Percentiles rank a stretch among this genome's conserved stretches.
Conservation (phyloP, 1,140 invertebrate genomes). For the Listronotus bonariensis region DNA sequence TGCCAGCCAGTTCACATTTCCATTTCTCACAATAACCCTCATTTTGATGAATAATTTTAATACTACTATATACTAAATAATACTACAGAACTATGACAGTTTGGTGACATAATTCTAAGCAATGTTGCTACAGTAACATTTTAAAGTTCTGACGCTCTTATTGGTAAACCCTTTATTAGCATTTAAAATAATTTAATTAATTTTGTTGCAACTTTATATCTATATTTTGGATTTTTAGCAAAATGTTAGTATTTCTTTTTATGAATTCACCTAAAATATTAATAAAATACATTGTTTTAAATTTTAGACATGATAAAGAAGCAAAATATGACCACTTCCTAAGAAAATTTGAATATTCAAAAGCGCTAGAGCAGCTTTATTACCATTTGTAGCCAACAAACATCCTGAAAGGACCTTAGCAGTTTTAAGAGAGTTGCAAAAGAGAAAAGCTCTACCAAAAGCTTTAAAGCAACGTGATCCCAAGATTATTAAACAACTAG, state of each 20-base stretch:
- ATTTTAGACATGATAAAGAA: conserved; percentile 54
- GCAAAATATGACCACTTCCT: conserved; percentile 72
- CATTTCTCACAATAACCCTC: too few species aligned
- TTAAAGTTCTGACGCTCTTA: too few species aligned
- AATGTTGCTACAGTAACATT: too few species aligned
- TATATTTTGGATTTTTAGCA: too few species aligned
- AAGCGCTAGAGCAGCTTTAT: conserved; percentile 76
- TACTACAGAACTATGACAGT: too few species aligned
- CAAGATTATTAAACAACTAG: conserved; percentile 66
- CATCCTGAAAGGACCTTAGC: conserved; percentile 78
- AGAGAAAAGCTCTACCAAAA: conserved; percentile 71
- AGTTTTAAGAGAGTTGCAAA: conserved; percentile 82
- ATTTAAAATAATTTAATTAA: not conserved
- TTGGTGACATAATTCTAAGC: too few species aligned
- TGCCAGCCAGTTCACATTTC: too few species aligned
- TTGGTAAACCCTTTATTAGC: too few species aligned
- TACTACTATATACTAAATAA: too few species aligned
- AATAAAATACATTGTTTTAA: not conserved
- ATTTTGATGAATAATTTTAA: too few species aligned
- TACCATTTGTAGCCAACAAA: conserved; percentile 63
- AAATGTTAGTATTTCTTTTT: too few species aligned
- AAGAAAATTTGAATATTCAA: conserved; percentile 80
- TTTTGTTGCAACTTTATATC: not conserved
- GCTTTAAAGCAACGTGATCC: conserved; percentile 73
- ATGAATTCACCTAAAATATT: too few species aligned